Percentiles rank a stretch among this genome's conserved stretches.
These are phyloP conservation scores for Enteromius argenteus DNA, from an alignment of 2,797 vertebrate species.

Conservation along the genomic window DNA sequence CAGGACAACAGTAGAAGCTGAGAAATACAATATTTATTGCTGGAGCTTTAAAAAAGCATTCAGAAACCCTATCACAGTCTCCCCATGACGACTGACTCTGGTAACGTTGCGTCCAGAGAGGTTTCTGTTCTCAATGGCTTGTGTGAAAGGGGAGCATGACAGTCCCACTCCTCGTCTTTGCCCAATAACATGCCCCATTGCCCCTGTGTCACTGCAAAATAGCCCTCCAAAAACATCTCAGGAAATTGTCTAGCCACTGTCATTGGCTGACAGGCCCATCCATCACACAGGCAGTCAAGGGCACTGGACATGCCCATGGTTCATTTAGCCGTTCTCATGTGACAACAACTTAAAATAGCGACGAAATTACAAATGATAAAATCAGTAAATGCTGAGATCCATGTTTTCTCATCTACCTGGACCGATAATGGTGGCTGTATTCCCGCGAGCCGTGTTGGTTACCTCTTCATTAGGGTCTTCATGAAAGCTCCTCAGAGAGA, in stretches of 20 bases:
- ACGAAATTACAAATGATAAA: constrained; percentile 23
- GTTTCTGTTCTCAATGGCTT: constrained; percentile 24
- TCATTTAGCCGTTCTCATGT: constrained; percentile 46
- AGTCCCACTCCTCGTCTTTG: constrained; percentile 47
- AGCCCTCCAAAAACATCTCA: constrained; percentile 62
- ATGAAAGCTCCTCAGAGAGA: constrained; percentile 35
- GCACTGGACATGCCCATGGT: constrained; percentile 45
- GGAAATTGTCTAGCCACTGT: constrained; percentile 60
- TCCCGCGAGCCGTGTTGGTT: constrained; percentile 10
- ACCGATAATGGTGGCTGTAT: constrained; percentile 13
- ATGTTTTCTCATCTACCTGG: constrained; percentile 19
- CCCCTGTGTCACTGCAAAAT: constrained; percentile 64
- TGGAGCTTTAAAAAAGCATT: constrained; percentile 25
- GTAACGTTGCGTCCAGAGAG: constrained; percentile 1
- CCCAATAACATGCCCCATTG: constrained; percentile 67
- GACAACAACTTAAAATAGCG: constrained; percentile 41
- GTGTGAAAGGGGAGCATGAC: constrained; percentile 31
- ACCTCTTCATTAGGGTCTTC: constrained; percentile 24
- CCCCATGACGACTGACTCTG: not conserved
- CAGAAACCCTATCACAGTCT: not conserved
- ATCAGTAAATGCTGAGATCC: constrained; percentile 17
- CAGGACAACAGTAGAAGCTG: constrained; percentile 1
- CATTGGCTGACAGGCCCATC: constrained; percentile 65
- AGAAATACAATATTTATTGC: constrained; percentile 39
- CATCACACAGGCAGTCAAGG: constrained; percentile 60